phyloP scores from a whole-genome alignment of 2,113 vertebrate species.

The Dromiciops gliroides region DNA sequence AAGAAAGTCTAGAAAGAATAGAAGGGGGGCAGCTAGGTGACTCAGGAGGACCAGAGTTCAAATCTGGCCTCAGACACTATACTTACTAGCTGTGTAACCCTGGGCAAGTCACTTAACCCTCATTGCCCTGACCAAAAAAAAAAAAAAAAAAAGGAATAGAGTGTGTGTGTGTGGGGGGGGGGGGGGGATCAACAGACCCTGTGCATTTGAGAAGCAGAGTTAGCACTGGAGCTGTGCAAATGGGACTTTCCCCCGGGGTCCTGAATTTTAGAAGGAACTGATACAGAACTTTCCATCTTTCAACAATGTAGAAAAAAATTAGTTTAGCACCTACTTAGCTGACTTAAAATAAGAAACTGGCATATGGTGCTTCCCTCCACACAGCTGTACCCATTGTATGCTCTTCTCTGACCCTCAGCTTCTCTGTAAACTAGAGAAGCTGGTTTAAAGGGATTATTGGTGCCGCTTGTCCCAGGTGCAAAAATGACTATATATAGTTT shows the following conservation, averaged over 20 bases:
- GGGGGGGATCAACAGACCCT: neutral
- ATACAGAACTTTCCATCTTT: neutral
- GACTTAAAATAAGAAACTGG: neutral
- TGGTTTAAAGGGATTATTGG: neutral
- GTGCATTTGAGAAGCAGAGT: neutral
- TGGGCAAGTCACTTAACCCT: too few species aligned
- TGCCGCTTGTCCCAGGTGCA: neutral
- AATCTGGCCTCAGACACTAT: too few species aligned
- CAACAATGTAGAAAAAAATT: neutral
- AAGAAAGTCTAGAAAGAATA: neutral
- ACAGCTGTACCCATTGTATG: neutral
- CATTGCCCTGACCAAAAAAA: too few species aligned
- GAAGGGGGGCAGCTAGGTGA: too few species aligned
- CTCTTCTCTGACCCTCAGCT: neutral
- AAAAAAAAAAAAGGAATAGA: too few species aligned
- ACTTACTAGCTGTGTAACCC: too few species aligned
- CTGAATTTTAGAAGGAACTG: neutral
- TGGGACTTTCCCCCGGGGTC: neutral
- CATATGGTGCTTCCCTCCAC: neutral
- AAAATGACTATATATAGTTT: neutral
- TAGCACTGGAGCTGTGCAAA: neutral
- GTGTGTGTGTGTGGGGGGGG: too few species aligned
- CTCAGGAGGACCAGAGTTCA: too few species aligned
- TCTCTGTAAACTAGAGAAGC: neutral
- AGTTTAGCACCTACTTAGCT: neutral